These are phyloP conservation scores for Nezara viridula DNA, from an alignment of 2,888 invertebrate species.

Conservation along the genomic window DNA sequence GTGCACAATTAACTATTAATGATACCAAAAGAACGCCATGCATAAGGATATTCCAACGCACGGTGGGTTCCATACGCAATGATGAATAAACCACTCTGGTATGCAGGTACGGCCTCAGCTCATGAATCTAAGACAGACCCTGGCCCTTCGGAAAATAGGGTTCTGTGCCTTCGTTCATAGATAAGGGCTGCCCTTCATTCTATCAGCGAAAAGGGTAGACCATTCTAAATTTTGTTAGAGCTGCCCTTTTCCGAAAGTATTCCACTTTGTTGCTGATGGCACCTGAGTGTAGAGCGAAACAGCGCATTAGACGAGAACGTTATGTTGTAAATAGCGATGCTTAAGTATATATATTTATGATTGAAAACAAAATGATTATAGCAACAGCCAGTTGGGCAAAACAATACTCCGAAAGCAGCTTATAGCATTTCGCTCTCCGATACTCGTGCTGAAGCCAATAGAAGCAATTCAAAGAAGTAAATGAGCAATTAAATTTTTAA, in stretches of 20 bases:
- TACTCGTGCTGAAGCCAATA: too few relatives aligned
- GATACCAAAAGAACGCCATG: neutral
- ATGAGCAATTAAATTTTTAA: too few relatives aligned
- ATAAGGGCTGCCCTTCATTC: conserved; percentile 21
- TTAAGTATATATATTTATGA: too few relatives aligned
- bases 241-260: neutral
- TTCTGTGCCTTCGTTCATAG: neutral
- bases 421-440: too few relatives aligned
- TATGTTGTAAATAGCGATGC: neutral
- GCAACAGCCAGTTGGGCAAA: too few relatives aligned
- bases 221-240: neutral
- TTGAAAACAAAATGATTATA: too few relatives aligned
- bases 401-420: too few relatives aligned
- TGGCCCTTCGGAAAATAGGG: neutral
- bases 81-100: neutral
- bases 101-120: conserved; percentile 5
- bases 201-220: neutral
- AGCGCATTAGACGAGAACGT: neutral
- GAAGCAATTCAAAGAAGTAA: too few relatives aligned
- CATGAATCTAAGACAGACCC: conserved; percentile 30
- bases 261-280: neutral
- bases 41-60: neutral
- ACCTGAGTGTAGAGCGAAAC: neutral
- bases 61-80: neutral
- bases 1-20: too few relatives aligned